A percentile compares a stretch with the other conserved stretches of the same genome.
These are phyloP conservation scores for Ypsolopha sequella DNA, from an alignment of 2,888 invertebrate species.

Conservation along the genomic window DNA sequence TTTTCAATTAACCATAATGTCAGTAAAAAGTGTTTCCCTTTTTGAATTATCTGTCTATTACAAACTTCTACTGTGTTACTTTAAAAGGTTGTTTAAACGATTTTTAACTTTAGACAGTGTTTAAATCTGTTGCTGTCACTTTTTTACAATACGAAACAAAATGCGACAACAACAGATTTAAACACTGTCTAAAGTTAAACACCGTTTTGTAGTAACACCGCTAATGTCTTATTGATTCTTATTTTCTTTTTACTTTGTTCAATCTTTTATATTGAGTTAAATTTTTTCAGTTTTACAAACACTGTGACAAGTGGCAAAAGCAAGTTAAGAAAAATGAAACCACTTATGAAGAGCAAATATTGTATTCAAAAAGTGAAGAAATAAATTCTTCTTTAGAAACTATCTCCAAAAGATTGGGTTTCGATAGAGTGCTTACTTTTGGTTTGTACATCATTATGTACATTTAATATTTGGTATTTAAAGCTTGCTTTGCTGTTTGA, in stretches of 20 bases:
- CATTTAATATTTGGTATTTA: constrained; percentile 3
- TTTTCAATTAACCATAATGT: not conserved
- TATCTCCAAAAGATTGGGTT: constrained; percentile 73
- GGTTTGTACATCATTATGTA: constrained; percentile 46
- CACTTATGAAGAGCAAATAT: constrained; percentile 72
- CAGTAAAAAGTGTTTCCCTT: not conserved
- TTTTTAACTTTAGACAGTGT: too few species aligned
- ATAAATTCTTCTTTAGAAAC: constrained; percentile 69
- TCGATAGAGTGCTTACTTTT: constrained; percentile 56
- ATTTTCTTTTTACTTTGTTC: constrained; percentile 12
- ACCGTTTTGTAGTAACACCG: constrained; percentile 1
- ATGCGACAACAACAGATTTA: too few species aligned
- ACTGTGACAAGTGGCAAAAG: constrained; percentile 77
- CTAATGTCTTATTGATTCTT: constrained; percentile 1
- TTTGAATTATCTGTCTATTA: too few species aligned
- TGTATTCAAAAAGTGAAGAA: constrained; percentile 64
- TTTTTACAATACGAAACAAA: too few species aligned
- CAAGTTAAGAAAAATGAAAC: constrained; percentile 77
- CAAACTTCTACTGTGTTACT: too few species aligned
- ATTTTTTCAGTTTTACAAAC: constrained; percentile 81
- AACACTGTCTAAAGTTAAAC: too few species aligned
- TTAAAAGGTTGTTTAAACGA: too few species aligned
- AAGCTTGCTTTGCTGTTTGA: constrained; percentile 41
- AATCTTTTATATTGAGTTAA: constrained; percentile 33
- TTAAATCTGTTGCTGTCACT: too few species aligned